A percentile compares a stretch with the other conserved stretches of the same genome.
These are phyloP conservation scores for Protodeltote pygarga DNA, from an alignment of 2,888 invertebrate species.

Conservation along the genomic window DNA sequence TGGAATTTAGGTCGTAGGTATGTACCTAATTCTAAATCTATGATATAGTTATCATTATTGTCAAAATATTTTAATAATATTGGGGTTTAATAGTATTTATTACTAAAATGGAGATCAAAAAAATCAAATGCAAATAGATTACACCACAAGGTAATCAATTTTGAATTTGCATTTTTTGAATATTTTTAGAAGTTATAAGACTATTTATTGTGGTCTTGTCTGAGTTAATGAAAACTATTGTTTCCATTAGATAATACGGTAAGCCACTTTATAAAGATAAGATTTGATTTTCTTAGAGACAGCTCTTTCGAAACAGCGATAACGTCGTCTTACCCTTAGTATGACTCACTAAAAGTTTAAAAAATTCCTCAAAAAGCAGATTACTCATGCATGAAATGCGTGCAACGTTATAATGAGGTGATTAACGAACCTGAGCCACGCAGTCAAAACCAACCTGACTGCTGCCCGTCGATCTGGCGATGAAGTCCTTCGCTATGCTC, in stretches of 20 bases:
- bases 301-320: constrained; percentile 1
- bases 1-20: too few species aligned
- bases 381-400: constrained; percentile 64
- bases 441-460: constrained; percentile 89
- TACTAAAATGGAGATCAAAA: too few species aligned
- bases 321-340: constrained; percentile 29
- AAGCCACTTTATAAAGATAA: neutral
- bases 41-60: too few species aligned
- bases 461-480: constrained; percentile 89
- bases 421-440: constrained; percentile 82
- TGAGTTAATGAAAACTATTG: neutral
- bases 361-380: constrained; percentile 41
- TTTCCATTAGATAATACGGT: neutral
- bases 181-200: too few species aligned
- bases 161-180: too few species aligned
- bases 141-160: too few species aligned
- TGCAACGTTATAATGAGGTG: constrained; percentile 69
- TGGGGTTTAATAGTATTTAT: too few species aligned
- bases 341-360: constrained; percentile 32
- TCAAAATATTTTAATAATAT: too few species aligned
- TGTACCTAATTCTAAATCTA: too few species aligned
- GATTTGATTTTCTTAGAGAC: constrained; percentile 7
- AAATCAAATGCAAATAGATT: too few species aligned
- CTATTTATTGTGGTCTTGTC: too few species aligned
- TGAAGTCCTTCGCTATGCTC: constrained; percentile 89